phyloP scores from a whole-genome alignment of 2,797 vertebrate species.

The Crenichthys baileyi region DNA sequence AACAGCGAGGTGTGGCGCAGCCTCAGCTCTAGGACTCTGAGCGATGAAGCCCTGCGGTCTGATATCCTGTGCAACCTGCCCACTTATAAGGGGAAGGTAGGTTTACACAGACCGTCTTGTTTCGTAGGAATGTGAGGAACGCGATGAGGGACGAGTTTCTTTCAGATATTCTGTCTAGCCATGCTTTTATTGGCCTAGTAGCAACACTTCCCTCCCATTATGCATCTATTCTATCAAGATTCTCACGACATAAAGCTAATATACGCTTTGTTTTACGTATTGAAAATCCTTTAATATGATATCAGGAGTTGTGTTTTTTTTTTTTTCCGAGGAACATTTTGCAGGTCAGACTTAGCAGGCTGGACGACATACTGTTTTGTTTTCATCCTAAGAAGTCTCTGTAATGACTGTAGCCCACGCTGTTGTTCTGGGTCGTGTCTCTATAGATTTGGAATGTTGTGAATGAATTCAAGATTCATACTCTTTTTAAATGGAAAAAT shows the following conservation, averaged over 20 bases:
- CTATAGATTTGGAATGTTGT: not conserved
- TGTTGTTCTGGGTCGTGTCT: not conserved
- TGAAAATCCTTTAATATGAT: not conserved
- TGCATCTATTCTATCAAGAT: not conserved
- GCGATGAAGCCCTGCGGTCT: slow-evolving; percentile 92
- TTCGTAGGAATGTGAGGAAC: not conserved
- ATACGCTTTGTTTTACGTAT: not conserved
- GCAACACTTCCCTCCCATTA: not conserved
- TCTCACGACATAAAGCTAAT: not conserved
- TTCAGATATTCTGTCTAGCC: not conserved
- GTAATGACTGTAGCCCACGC: not conserved
- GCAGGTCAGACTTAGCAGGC: not conserved
- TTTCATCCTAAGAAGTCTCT: not conserved
- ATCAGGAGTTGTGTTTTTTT: too few species aligned
- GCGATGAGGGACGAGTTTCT: not conserved
- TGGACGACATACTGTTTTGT: not conserved
- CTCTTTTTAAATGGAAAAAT: not conserved
- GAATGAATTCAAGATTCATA: not conserved
- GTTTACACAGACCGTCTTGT: not conserved
- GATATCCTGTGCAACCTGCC: slow-evolving; percentile 97
- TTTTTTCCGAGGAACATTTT: not conserved
- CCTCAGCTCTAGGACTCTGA: slow-evolving; percentile 86
- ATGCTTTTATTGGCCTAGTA: not conserved
- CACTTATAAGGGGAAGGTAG: slow-evolving; percentile 91
- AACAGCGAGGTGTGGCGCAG: slow-evolving; percentile 99